Evolutionary conservation across 2,113 vertebrate species (phyloP).

Genomic region (Semnornis frantzii): DNA sequence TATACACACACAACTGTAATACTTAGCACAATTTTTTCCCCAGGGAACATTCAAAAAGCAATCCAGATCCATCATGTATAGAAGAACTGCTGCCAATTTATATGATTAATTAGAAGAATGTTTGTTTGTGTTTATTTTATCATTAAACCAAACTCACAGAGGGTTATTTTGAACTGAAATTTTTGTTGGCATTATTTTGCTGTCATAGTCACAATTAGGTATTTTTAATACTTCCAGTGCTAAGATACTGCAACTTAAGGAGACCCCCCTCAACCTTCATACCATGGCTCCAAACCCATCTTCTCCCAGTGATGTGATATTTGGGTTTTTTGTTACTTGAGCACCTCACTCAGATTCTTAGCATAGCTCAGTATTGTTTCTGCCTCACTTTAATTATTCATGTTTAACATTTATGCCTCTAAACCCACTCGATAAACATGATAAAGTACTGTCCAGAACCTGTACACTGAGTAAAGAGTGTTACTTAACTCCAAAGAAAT

Average conservation of each 20-base stretch:
- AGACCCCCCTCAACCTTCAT: background rate
- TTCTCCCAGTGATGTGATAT: background rate
- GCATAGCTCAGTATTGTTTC: background rate
- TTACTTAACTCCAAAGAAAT: background rate
- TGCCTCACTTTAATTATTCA: background rate
- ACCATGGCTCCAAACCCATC: background rate
- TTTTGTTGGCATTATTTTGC: slow-evolving; percentile 30
- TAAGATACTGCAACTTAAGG: slow-evolving; percentile 6
- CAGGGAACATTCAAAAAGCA: background rate
- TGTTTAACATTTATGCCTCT: no score
- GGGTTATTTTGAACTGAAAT: background rate
- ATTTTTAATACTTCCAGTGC: background rate
- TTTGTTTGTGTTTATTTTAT: slow-evolving; percentile 19
- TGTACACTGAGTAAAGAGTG: background rate
- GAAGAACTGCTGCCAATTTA: background rate
- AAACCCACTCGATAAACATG: no score
- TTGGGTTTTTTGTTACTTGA: background rate
- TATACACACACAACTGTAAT: background rate
- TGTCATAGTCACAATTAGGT: background rate
- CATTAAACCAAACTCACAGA: background rate
- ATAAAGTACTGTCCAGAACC: background rate
- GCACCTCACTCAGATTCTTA: background rate
- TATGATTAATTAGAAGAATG: background rate
- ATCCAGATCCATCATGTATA: background rate
- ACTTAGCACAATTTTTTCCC: background rate